A percentile compares a stretch with the other conserved stretches of the same genome.
Conservation (phyloP, 2,888 invertebrate species). For the Automeris io region DNA sequence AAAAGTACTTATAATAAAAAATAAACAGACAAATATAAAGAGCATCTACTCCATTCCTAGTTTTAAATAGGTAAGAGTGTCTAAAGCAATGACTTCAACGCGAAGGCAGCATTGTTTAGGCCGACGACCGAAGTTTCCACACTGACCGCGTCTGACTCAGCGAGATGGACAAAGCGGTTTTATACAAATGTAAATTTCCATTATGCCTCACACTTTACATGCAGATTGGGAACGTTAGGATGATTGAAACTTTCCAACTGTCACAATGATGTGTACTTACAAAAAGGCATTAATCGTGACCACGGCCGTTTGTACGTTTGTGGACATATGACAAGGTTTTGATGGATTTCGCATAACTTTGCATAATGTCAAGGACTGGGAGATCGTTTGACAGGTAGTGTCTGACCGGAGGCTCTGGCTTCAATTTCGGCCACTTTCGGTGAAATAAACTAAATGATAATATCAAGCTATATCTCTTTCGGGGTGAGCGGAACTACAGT, state of each 20-base stretch:
- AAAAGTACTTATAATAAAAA: too few species aligned
- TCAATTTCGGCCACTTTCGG: too few species aligned
- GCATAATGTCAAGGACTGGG: background rate
- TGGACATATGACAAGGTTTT: constrained; percentile 6
- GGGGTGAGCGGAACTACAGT: too few species aligned
- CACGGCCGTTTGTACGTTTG: background rate
- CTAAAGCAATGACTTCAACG: constrained; percentile 28
- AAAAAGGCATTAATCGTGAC: constrained; percentile 3
- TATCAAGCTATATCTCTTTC: too few species aligned
- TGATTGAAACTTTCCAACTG: constrained; percentile 47
- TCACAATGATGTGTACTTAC: constrained; percentile 19
- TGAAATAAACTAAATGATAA: too few species aligned
- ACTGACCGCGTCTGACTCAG: constrained; percentile 47
- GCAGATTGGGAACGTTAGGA: constrained; percentile 53
- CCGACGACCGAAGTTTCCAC: constrained; percentile 60
- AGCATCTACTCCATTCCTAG: too few species aligned
- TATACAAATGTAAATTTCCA: constrained; percentile 67
- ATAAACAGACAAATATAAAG: too few species aligned
- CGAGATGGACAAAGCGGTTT: constrained; percentile 46
- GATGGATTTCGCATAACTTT: constrained; percentile 4
- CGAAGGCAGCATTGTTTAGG: constrained; percentile 38
- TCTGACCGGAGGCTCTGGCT: too few species aligned
- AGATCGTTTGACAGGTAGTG: background rate
- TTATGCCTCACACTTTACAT: constrained; percentile 58
- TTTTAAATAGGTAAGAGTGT: constrained; percentile 17